phyloP scores from a whole-genome alignment of 2,113 vertebrate genomes.

The Psittacara wagleri region DNA sequence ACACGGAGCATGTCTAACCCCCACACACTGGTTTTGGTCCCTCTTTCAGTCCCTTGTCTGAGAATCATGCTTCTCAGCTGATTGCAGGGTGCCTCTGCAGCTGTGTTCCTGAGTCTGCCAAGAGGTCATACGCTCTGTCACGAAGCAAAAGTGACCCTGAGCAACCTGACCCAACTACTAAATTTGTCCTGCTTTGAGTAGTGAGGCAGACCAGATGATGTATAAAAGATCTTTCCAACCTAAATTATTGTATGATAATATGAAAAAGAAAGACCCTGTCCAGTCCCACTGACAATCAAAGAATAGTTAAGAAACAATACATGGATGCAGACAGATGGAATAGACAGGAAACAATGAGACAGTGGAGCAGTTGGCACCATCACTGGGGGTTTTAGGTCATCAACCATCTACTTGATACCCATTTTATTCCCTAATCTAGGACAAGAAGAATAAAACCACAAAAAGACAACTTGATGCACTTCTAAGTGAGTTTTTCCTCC shows the following conservation, averaged over 20 bases:
- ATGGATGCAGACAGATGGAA: not conserved
- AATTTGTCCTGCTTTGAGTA: not conserved
- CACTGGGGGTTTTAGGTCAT: not conserved
- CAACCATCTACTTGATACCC: not conserved
- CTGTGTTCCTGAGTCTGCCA: not conserved
- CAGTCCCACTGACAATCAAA: not conserved
- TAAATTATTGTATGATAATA: not conserved
- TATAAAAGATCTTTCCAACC: not conserved
- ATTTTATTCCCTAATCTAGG: not conserved
- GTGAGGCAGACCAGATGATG: not conserved
- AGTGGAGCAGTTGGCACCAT: not conserved
- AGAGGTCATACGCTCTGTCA: not conserved
- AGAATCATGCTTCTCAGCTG: not conserved
- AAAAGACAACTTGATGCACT: not conserved
- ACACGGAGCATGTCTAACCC: not conserved
- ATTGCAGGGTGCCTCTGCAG: not conserved
- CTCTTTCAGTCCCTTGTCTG: not conserved
- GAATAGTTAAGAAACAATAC: not conserved
- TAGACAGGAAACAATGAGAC: not conserved
- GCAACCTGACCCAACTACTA: not conserved
- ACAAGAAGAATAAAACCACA: not conserved
- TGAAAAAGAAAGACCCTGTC: not conserved
- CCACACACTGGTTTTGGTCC: not conserved
- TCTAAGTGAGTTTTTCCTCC: not conserved
- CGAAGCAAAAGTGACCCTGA: not conserved